Percentiles rank a stretch among this genome's conserved stretches.
Conservation (phyloP, 2,113 vertebrate species). For the Eretmochelys imbricata region DNA sequence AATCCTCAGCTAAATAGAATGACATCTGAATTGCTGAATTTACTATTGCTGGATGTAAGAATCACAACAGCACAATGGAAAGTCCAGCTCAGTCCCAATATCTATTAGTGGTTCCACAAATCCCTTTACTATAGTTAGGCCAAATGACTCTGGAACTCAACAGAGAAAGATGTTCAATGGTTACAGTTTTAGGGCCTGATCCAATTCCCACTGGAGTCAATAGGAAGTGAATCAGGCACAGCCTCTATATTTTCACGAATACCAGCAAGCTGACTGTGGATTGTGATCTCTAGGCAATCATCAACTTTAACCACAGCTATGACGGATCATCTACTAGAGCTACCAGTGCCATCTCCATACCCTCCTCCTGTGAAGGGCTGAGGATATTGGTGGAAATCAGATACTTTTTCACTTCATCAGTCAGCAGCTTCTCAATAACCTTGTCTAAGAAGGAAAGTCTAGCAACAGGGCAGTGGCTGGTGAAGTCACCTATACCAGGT, state of each 20-base stretch:
- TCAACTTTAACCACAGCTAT: not conserved
- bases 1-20: not conserved
- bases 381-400: not conserved
- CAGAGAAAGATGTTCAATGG: not conserved
- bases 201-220: not conserved
- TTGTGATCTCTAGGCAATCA: not conserved
- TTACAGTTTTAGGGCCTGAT: not conserved
- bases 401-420: not conserved
- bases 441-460: not conserved
- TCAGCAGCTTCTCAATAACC: not conserved
- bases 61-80: not conserved
- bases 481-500: not conserved
- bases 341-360: not conserved
- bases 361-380: not conserved
- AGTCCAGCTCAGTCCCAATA: too few relatives aligned
- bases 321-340: not conserved
- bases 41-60: not conserved
- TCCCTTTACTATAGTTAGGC: not conserved
- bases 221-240: not conserved
- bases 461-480: not conserved
- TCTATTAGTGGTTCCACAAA: not conserved
- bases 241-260: not conserved
- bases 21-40: not conserved
- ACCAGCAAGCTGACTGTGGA: not conserved
- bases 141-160: not conserved